Conservation (phyloP, 2,113 vertebrate genomes). For the Microtus montanus region DNA sequence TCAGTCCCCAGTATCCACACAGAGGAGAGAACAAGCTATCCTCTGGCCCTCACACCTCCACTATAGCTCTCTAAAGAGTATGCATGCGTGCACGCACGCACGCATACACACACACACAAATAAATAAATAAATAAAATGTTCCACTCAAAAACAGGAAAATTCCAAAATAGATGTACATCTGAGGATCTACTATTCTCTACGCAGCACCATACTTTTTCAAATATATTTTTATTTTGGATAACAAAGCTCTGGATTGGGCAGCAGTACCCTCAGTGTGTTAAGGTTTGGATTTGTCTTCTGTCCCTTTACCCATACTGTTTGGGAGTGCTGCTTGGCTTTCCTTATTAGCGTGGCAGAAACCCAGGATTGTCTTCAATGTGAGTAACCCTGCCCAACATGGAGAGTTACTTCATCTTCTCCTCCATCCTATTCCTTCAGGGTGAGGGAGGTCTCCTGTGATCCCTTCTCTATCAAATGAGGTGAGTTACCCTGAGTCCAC, state of each 20-base stretch:
- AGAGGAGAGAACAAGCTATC: neutral
- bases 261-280: too few species aligned
- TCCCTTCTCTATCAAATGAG: neutral
- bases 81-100: accelerated
- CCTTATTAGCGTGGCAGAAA: neutral
- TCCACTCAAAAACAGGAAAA: neutral
- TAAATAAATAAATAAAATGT: too few species aligned
- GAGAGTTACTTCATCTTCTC: neutral
- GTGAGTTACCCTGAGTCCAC: neutral
- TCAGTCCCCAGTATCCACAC: neutral
- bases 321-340: neutral
- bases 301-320: neutral
- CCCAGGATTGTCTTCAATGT: neutral
- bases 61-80: neutral
- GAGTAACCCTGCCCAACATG: neutral
- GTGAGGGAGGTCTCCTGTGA: neutral
- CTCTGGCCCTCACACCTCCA: neutral
- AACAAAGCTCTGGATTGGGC: neutral
- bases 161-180: neutral
- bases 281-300: neutral
- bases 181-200: neutral
- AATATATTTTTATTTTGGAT: neutral
- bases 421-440: neutral
- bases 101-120: neutral
- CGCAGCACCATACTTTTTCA: neutral